Base-by-base conservation (phyloP, 2,113 vertebrate genomes). In the Rhagologus leucostigma region DNA sequence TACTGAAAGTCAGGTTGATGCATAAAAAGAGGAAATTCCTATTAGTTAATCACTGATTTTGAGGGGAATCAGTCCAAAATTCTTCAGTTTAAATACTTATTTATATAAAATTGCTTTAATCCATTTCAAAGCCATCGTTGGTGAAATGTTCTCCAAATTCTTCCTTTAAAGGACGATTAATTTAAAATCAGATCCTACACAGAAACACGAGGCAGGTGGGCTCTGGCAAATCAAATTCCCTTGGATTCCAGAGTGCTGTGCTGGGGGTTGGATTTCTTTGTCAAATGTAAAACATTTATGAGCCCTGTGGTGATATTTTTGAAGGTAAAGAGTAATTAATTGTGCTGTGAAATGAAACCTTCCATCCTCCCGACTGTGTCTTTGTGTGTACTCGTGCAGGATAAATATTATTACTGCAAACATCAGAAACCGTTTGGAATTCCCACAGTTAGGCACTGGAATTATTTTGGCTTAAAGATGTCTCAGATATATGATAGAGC, bases 361-460 rank as follows among this genome's bases (percentile, higher is more conserved):
- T 65, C 41, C 44, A 2, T 78, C 14, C 3, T 39, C 87, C n/a
- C 20, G 33, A 26, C 33, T 11, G 35, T 68, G 52, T 57, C 78
- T 60, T 47, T 62, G 52, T 67, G 67, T 70, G 18, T 35, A 10
- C 37, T 64, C 3, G 3, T 10, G 10, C 60, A 82, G 60, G 46
- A 52, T 65, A 85, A 82, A 85, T 82, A 77, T 77, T 81, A 84
- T 53, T n/a, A 29, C 65, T 84, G 64, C 65, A 88, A 78, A 82
- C 79, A 82, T 42, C 18, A 76, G 46, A n/a, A 86, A 59, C 26
- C 1, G 1, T 35, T n/a, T 63, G 21, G 67, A 83, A 57, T 42
- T 49, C 67, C 81, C 83, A n/a, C 32, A 37, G 64, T 50, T 16
- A 32, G 55, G 16, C 69, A 24, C 4, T 16, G 53, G 37, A 41